Evolutionary conservation across 1,140 invertebrate genomes (phyloP).

Genomic region (Calliopsis andreniformis): DNA sequence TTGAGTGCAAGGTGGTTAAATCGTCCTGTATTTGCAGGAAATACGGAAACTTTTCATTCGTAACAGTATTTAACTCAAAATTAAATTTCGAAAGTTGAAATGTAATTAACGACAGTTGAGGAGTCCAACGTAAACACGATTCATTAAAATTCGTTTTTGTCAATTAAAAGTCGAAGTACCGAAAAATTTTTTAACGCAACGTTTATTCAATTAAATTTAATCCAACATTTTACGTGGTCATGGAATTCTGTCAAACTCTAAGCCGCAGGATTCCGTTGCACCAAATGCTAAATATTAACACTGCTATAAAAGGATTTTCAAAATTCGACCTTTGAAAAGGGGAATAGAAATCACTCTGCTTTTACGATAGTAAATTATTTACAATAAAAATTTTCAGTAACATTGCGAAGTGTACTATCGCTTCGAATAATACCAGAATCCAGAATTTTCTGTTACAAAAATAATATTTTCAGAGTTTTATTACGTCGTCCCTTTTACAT

Average conservation of each 20-base stretch:
- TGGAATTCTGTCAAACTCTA: conserved; percentile 19
- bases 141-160: not conserved
- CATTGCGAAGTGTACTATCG: not conserved
- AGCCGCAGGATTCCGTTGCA: too few species aligned
- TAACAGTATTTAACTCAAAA: not conserved
- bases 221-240: conserved; percentile 16
- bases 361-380: conserved; percentile 14
- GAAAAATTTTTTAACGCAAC: not conserved
- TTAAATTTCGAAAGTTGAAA: conserved; percentile 14
- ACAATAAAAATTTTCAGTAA: conserved; percentile 24
- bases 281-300: conserved; percentile 5
- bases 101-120: not conserved
- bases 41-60: too few species aligned
- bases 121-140: not conserved
- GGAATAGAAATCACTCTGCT: conserved; percentile 14
- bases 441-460: not conserved
- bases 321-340: conserved; percentile 5
- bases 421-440: conserved; percentile 12
- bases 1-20: too few species aligned
- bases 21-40: too few species aligned
- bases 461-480: conserved; percentile 6
- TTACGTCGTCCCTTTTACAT: not conserved
- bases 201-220: conserved; percentile 9
- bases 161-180: not conserved
- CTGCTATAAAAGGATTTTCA: conserved; percentile 27